Evolutionary conservation across 2,888 invertebrate species (phyloP).

Genomic region (Drosophila flavopinicola): DNA sequence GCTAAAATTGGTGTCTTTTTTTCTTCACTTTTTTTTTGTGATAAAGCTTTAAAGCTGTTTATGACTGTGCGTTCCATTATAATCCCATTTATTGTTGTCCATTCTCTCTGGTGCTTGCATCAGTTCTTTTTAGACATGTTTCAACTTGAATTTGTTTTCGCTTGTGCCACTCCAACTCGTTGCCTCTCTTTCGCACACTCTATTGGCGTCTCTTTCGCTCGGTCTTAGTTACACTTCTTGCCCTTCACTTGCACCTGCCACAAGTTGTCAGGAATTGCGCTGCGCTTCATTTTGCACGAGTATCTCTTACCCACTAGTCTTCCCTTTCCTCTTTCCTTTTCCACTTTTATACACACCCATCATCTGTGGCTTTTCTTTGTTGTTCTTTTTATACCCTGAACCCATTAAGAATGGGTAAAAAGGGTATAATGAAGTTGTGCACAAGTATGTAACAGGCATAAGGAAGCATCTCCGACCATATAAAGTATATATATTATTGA

Average conservation of each 20-base stretch:
- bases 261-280: constrained; percentile 46
- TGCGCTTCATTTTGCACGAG: constrained; percentile 52
- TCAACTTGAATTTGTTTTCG: constrained; percentile 12
- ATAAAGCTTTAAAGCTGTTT: constrained; percentile 25
- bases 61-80: constrained; percentile 29
- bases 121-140: constrained; percentile 14
- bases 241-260: constrained; percentile 41
- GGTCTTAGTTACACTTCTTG: background rate
- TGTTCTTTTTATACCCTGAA: constrained; percentile 18
- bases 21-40: background rate
- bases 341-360: no score
- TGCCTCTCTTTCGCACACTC: background rate
- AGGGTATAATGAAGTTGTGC: no score
- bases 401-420: no score
- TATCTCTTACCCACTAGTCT: constrained; percentile 34
- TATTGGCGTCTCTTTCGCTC: background rate
- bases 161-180: background rate
- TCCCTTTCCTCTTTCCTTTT: background rate
- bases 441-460: no score
- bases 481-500: no score
- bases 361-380: no score
- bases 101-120: background rate
- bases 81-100: constrained; percentile 39
- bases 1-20: background rate
- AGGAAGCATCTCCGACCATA: no score